Evolutionary conservation across 2,113 vertebrate genomes (phyloP).

Genomic region (Silurus meridionalis): DNA sequence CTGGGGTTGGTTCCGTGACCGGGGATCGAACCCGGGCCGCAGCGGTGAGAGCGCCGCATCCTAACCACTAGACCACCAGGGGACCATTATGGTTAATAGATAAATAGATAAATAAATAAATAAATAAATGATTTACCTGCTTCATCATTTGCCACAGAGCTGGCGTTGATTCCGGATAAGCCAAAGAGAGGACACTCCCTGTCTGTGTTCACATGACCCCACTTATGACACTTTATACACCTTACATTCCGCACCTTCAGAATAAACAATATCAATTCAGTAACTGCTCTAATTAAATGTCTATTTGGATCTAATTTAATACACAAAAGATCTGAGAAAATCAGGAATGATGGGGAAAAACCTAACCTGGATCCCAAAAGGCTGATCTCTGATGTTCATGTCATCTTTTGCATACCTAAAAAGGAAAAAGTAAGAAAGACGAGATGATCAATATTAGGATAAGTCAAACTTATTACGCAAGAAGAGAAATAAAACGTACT

Average conservation of each 20-base stretch:
- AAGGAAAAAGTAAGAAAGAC: conserved; percentile 18
- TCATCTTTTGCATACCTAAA: conserved; percentile 97
- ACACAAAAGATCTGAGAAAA: not conserved
- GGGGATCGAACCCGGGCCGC: too few relatives aligned
- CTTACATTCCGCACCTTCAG: conserved; percentile 94
- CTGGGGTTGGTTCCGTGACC: too few relatives aligned
- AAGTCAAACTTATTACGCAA: not conserved
- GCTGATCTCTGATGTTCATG: conserved; percentile 98
- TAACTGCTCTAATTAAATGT: not conserved
- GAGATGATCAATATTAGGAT: not conserved
- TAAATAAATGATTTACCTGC: conserved; percentile 75
- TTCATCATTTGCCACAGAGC: conserved; percentile 84
- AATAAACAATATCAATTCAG: conserved; percentile 17
- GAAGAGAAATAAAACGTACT: conserved; percentile 73
- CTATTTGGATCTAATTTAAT: not conserved
- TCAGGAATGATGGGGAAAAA: not conserved
- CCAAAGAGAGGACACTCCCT: conserved; percentile 95
- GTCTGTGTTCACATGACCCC: conserved; percentile 98
- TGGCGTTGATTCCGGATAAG: conserved; percentile 98
- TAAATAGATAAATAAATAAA: not conserved
- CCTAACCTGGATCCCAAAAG: conserved; percentile 97
- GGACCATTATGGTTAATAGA: not conserved
- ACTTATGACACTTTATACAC: conserved; percentile 98
- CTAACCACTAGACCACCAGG: too few relatives aligned
- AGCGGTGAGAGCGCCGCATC: too few relatives aligned